Evolutionary conservation across 1,140 invertebrate genomes (phyloP), one percentile per base, ranked within the genome.

Genomic region (Drosophila subobscura): DNA sequence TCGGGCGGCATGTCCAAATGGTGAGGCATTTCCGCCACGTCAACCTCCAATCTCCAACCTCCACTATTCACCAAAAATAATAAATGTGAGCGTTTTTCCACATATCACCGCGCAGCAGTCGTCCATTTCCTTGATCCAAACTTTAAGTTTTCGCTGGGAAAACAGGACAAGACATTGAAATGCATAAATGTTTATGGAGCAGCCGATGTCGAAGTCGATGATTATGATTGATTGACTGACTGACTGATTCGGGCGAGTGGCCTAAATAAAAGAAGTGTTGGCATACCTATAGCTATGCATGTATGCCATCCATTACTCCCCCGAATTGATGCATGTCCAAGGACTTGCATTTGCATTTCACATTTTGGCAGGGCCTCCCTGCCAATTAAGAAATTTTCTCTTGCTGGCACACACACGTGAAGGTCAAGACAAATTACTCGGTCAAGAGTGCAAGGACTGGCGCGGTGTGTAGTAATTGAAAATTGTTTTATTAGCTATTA

Each of bases 401-500:
- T 45, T 61, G 46, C 37, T 57, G 77, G 61, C 80, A 74, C 79
- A 8, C 64, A 56, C 66, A 70, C 66, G 80, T 73, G 74, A 85
- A 85, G 81, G 81, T 85, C 81, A 81, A 41, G 33, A 45, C 47
- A 77, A 81, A 83, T 83, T 81, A 52, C 68, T 78, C 63, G 78
- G 68, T 73, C 77, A 27, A 33, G 33, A 64, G 54, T 59, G 61
- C 59, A 72, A 68, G 67, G 67, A 49, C 51, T 44, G 27, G 59
- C 45, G 33, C 49, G 33, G 54, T 73, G 60, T 73, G 60, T 58
- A 45, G 67, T 68, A 74, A 86, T 77, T 85, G 75, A 60, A 78
- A 85, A 20, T 20, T 75, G 81, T 86, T 77, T 85, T 88, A 85
- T 85, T 85, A 85, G 81, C 81, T 85, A 86, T 86, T 86, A 70